A percentile compares a stretch with the other conserved stretches of the same genome.
Evolutionary conservation across 2,797 vertebrate species (phyloP).

Genomic region (Typhlichthys subterraneus): DNA sequence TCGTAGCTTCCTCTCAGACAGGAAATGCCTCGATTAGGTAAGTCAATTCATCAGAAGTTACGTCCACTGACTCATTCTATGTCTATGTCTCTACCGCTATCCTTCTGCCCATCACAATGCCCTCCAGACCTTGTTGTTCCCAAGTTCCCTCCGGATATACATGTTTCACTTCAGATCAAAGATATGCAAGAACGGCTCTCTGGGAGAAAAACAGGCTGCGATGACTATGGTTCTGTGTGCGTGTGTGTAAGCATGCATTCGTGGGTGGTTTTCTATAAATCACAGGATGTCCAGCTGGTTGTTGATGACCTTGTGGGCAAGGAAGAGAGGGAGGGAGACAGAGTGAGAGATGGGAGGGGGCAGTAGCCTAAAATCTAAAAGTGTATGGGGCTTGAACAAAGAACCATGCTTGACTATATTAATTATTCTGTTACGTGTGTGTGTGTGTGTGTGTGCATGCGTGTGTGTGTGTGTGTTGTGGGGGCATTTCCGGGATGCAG

Average conservation of each 20-base stretch:
- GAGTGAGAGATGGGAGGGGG: constrained; percentile 7
- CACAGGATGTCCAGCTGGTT: constrained; percentile 45
- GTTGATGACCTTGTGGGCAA: constrained; percentile 36
- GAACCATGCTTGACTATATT: neutral
- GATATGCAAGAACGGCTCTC: constrained; percentile 61
- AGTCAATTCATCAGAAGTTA: constrained; percentile 52
- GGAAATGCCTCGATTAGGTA: constrained; percentile 55
- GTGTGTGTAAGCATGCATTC: constrained; percentile 1
- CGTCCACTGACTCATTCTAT: constrained; percentile 39
- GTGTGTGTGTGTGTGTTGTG: neutral
- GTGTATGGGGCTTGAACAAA: neutral
- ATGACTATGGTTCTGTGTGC: constrained; percentile 23
- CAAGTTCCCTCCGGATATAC: constrained; percentile 37
- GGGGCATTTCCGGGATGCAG: constrained; percentile 8
- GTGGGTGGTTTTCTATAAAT: constrained; percentile 15
- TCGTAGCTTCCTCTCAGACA: constrained; percentile 1
- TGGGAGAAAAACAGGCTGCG: constrained; percentile 42
- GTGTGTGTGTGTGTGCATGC: neutral
- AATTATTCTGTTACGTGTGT: too few relatives aligned
- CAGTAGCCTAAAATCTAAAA: too few relatives aligned
- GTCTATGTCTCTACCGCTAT: constrained; percentile 11
- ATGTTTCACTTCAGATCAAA: constrained; percentile 64
- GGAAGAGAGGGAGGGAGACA: constrained; percentile 4
- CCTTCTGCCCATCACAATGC: constrained; percentile 21
- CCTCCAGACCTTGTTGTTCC: constrained; percentile 2